Evolutionary conservation across 2,888 invertebrate genomes (phyloP).

Genomic region (Aspidiotus destructor): DNA sequence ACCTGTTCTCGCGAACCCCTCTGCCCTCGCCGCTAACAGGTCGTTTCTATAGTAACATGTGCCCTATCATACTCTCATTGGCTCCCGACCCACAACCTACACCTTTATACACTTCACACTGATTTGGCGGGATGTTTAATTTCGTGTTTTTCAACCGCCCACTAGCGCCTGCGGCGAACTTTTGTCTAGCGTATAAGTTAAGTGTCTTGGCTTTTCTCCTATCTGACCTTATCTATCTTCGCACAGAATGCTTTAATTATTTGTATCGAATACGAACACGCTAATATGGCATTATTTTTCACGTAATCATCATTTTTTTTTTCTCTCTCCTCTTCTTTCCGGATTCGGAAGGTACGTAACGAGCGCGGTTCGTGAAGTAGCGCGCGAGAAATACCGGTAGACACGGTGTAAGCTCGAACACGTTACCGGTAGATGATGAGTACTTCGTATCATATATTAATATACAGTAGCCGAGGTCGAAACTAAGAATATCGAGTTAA

Average conservation of each 20-base stretch:
- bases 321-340: slow-evolving; percentile 1
- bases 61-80: slow-evolving; percentile 37
- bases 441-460: too few relatives aligned
- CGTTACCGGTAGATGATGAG: too few relatives aligned
- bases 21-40: slow-evolving; percentile 26
- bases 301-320: slow-evolving; percentile 7
- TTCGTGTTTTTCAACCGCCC: slow-evolving; percentile 28
- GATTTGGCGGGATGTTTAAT: slow-evolving; percentile 33
- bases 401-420: too few relatives aligned
- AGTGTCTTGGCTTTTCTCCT: slow-evolving; percentile 30
- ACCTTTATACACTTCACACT: slow-evolving; percentile 38
- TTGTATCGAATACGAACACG: background rate
- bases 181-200: slow-evolving; percentile 27
- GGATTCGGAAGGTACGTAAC: background rate
- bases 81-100: slow-evolving; percentile 39
- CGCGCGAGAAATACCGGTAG: too few relatives aligned
- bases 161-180: slow-evolving; percentile 32
- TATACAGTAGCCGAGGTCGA: too few relatives aligned
- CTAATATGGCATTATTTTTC: background rate
- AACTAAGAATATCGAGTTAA: too few relatives aligned
- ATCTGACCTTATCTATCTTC: slow-evolving; percentile 28
- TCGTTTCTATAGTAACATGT: slow-evolving; percentile 36
- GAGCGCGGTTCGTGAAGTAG: too few relatives aligned
- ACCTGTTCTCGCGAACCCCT: slow-evolving; percentile 29
- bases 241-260: slow-evolving; percentile 25